Evolutionary conservation across 2,797 vertebrate species (phyloP), one percentile per base, ranked within the genome.

Genomic region (Ciconia nigra): DNA sequence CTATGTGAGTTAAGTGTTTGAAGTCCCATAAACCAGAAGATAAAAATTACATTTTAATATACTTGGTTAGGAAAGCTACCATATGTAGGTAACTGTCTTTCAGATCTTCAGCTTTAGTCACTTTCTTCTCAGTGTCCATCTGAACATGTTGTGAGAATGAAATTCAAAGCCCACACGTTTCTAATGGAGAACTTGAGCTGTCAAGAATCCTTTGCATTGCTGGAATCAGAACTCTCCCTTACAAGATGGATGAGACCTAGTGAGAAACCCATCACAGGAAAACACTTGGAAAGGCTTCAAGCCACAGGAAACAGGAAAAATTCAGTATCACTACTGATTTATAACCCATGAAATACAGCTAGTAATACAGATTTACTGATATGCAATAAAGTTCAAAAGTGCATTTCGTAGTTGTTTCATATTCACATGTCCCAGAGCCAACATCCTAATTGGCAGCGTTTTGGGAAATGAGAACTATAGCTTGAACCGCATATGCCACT

Each of bases 231-330:
- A 92, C 31, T n/a, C 21, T 39, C 39, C 47, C 42, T 41, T 39
- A 20, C n/a, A 84, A 93, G 83, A 90, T 13, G 39, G 67, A 91
- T 74, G 42, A 31, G 47, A 84, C 37, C 22, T 7, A 72, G 44
- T 15, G 59, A 93, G 87, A 95, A 96, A 85, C 26, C 52, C 6
- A 3, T 41, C 73, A 62, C 59, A 39, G 19, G 39, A 66, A 67
- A 93, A 91, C 11, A 83, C 54, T 91, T n/a, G 83, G 79, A 93
- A 83, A 83, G 79, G 80, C 54, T 93, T 61, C 46, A 76, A 93
- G 42, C 55, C 76, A 76, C 85, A 86, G 89, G 84, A 91, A 92
- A 78, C 57, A 65, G 76, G 73, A 84, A 76, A 85, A 93, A 71
- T 15, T 20, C 0, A 33, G 80, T 22, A 90, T 28, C 5, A 1